These are phyloP conservation scores for Polymixis flavicincta DNA, from an alignment of 2,888 invertebrate species.

Conservation along the genomic window DNA sequence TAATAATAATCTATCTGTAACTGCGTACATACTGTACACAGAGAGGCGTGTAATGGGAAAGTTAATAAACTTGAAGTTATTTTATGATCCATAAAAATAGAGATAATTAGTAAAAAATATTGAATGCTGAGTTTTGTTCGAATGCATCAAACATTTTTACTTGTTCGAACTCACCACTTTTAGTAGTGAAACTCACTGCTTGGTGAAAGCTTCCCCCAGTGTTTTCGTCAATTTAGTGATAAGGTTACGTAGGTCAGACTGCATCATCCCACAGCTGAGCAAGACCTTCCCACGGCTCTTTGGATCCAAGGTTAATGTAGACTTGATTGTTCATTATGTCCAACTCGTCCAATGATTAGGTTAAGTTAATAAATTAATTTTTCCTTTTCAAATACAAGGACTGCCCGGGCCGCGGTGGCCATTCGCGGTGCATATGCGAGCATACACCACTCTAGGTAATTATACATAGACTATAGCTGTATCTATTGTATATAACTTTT, in stretches of 20 bases:
- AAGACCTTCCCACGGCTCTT: neutral
- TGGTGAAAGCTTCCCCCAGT: neutral
- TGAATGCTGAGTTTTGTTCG: neutral
- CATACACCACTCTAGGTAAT: constrained; percentile 58
- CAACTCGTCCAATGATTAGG: constrained; percentile 2
- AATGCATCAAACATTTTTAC: no score
- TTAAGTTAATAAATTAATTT: constrained; percentile 35
- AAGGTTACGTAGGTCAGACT: neutral
- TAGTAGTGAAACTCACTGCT: neutral
- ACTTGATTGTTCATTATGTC: neutral
- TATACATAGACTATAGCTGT: constrained; percentile 36
- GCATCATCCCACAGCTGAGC: no score
- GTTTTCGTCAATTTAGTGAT: neutral
- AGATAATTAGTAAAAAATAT: neutral
- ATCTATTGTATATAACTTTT: constrained; percentile 50
- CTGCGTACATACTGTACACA: constrained; percentile 28
- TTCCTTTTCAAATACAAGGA: constrained; percentile 59
- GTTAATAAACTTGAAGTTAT: constrained; percentile 31
- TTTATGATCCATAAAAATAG: constrained; percentile 1
- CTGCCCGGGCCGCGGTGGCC: constrained; percentile 49
- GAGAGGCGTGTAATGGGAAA: constrained; percentile 45
- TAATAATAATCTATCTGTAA: constrained; percentile 59
- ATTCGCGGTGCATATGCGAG: constrained; percentile 52
- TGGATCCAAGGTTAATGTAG: neutral
- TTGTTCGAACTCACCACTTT: no score